Evolutionary conservation across 2,797 vertebrate genomes (phyloP).

Genomic region (Sebastes kiyomatsui): DNA sequence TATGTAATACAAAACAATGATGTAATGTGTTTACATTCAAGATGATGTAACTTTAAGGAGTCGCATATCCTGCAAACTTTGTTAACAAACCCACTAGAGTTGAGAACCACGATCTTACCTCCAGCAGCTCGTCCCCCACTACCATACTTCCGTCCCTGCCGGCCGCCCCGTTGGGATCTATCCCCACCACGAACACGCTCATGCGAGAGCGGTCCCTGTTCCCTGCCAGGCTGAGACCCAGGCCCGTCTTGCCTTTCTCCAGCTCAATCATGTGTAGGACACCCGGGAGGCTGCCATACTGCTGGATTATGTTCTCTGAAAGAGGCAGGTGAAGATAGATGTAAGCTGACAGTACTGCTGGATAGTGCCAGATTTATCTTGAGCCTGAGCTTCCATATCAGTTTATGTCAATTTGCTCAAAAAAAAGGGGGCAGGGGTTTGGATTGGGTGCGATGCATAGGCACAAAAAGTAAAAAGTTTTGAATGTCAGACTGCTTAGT

Average conservation of each 20-base stretch:
- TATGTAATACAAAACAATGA: background rate
- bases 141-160: conserved; percentile 90
- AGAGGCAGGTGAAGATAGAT: conserved; percentile 41
- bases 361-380: conserved; percentile 3
- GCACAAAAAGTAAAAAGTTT: conserved; percentile 13
- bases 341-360: conserved; percentile 31
- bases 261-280: conserved; percentile 92
- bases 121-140: conserved; percentile 94
- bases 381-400: background rate
- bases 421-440: background rate
- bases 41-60: background rate
- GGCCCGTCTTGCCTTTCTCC: conserved; percentile 93
- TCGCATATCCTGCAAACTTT: background rate
- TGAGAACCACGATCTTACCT: conserved; percentile 80
- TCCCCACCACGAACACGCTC: conserved; percentile 97
- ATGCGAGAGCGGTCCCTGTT: conserved; percentile 95
- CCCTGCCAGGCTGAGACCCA: conserved; percentile 97
- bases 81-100: background rate
- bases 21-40: background rate
- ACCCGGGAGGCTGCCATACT: conserved; percentile 90
- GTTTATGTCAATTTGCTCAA: background rate
- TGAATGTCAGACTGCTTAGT: conserved; percentile 21
- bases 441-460: background rate
- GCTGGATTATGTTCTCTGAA: conserved; percentile 88
- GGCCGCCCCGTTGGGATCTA: conserved; percentile 93